Conservation (phyloP, 1,140 invertebrate species). For the Solenopsis fugax region DNA sequence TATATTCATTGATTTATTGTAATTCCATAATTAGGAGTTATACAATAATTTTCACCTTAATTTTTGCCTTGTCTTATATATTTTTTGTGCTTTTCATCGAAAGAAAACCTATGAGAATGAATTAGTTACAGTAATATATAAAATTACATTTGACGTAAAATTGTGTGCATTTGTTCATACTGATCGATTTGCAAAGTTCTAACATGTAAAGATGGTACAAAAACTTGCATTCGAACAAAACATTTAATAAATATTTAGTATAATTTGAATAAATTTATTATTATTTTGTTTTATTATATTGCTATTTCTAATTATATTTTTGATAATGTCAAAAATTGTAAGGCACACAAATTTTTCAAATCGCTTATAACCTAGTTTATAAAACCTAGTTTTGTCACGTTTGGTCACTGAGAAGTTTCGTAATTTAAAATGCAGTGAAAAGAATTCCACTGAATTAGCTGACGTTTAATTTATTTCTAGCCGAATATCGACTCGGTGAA, state of each 20-base stretch:
- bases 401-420: conserved; percentile 38
- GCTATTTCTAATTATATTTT: neutral
- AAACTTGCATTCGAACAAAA: neutral
- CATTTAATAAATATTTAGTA: neutral
- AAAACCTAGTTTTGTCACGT: conserved; percentile 3
- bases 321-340: neutral
- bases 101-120: neutral
- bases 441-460: conserved; percentile 51
- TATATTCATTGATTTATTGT: neutral
- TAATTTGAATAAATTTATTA: conserved; percentile 5
- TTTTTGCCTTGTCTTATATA: neutral
- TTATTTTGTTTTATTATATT: neutral
- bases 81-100: neutral
- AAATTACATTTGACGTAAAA: neutral
- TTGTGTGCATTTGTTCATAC: neutral
- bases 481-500: conserved; percentile 53
- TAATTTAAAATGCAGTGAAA: conserved; percentile 55
- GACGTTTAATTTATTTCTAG: conserved; percentile 58
- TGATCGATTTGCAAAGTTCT: neutral
- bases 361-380: neutral
- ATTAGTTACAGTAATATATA: neutral
- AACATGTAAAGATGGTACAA: neutral
- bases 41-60: neutral
- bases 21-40: neutral
- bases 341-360: neutral